Conservation (phyloP, 2,113 vertebrate species). For the Alosa alosa region DNA sequence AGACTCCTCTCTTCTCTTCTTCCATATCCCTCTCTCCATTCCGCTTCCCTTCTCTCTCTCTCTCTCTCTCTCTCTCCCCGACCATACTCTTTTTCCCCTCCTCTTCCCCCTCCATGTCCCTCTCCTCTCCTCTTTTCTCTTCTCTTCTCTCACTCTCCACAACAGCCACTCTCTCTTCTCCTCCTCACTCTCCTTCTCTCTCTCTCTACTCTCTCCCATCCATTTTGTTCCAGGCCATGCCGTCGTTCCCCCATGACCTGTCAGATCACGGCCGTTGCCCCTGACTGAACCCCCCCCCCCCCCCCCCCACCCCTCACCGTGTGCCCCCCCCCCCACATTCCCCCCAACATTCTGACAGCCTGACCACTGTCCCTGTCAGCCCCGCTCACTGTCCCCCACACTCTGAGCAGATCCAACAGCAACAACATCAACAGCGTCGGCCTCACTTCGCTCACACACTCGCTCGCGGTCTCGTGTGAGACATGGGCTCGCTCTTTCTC, state of each 20-base stretch:
- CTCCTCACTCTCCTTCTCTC: neutral
- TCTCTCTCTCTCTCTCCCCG: neutral
- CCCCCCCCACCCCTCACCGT: conserved; percentile 22
- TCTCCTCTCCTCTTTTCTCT: neutral
- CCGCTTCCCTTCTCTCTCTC: neutral
- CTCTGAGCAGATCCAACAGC: neutral
- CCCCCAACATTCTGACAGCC: conserved; percentile 59
- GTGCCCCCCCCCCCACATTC: conserved; percentile 4
- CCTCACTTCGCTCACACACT: too few species aligned
- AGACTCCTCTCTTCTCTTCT: neutral
- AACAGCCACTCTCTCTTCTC: neutral
- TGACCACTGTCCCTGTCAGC: conserved; percentile 72
- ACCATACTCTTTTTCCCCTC: neutral
- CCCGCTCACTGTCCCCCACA: conserved; percentile 56
- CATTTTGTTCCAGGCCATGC: conserved; percentile 5
- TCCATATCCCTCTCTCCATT: neutral
- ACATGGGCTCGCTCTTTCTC: neutral
- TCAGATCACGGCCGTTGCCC: conserved; percentile 53
- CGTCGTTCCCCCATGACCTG: conserved; percentile 58
- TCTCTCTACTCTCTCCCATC: neutral
- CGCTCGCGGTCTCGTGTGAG: too few species aligned
- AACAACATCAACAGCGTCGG: conserved; percentile 14
- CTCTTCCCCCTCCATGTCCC: neutral
- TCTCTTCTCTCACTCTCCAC: neutral
- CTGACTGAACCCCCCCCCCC: conserved; percentile 54